A percentile compares a stretch with the other conserved stretches of the same genome.
These are phyloP conservation scores for Ranitomeya imitator DNA, from an alignment of 2,113 vertebrate genomes.

Conservation along the genomic window DNA sequence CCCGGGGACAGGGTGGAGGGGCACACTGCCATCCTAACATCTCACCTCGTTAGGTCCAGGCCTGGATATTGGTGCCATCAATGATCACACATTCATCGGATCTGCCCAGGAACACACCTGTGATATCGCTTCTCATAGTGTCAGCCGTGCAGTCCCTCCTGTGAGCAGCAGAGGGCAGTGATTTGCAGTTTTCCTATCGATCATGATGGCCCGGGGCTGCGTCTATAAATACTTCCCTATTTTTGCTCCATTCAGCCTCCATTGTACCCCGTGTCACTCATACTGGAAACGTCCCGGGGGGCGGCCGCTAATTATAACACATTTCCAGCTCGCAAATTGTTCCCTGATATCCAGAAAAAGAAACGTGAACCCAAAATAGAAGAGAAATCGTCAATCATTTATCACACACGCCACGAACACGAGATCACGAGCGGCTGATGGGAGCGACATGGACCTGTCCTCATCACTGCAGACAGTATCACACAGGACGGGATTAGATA, in stretches of 20 bases:
- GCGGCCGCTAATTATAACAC: neutral
- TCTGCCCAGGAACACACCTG: too few species aligned
- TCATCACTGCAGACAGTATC: too few species aligned
- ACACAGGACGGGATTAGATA: too few species aligned
- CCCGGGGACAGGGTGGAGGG: too few species aligned
- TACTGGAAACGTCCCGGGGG: neutral
- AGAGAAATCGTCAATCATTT: neutral
- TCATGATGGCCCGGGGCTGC: neutral
- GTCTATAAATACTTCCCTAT: conserved; percentile 6
- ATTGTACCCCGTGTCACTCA: neutral
- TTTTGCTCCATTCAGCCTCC: neutral
- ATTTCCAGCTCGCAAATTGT: neutral
- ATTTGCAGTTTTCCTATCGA: neutral
- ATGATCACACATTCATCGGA: neutral
- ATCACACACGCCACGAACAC: neutral
- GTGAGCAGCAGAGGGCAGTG: conserved; percentile 1
- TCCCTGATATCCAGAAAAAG: neutral
- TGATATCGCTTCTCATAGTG: neutral
- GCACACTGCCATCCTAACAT: too few species aligned
- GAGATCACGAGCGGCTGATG: too few species aligned
- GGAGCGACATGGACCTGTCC: too few species aligned
- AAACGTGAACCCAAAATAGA: neutral
- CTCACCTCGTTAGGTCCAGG: too few species aligned
- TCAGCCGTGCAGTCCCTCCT: neutral
- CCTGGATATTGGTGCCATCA: too few species aligned